These are phyloP conservation scores for Sternotherus odoratus DNA, from an alignment of 2,797 vertebrate species.

Conservation along the genomic window DNA sequence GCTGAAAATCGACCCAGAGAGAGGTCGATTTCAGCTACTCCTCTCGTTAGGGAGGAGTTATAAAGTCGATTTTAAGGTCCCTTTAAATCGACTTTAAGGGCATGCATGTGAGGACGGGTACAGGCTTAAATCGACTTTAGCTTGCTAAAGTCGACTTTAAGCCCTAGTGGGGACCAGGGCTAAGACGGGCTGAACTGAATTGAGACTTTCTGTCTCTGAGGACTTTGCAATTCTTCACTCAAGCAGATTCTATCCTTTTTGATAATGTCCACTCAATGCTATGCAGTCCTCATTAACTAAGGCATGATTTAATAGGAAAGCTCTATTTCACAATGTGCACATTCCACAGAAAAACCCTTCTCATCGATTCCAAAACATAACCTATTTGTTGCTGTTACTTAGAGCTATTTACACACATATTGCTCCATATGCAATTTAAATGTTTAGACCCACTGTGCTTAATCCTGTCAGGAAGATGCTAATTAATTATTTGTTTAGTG, in stretches of 20 bases:
- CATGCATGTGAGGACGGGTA: too few relatives aligned
- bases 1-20: too few relatives aligned
- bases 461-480: not conserved
- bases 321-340: not conserved
- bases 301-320: not conserved
- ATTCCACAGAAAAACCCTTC: not conserved
- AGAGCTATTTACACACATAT: not conserved
- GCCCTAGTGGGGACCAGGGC: too few relatives aligned
- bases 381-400: not conserved
- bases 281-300: not conserved
- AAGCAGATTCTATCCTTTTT: not conserved
- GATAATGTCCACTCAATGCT: not conserved
- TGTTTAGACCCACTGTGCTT: not conserved
- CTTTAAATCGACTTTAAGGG: too few relatives aligned
- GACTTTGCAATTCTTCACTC: not conserved
- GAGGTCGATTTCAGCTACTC: too few relatives aligned
- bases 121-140: too few relatives aligned
- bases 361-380: not conserved
- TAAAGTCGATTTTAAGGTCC: too few relatives aligned
- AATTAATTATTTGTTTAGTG: constrained; percentile 17
- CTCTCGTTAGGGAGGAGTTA: too few relatives aligned
- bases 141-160: too few relatives aligned
- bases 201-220: too few relatives aligned
- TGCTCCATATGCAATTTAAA: not conserved
- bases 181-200: too few relatives aligned